Percentiles rank a stretch among this genome's conserved stretches.
Conservation (phyloP, 2,888 invertebrate species). For the Epinotia brunnichana region DNA sequence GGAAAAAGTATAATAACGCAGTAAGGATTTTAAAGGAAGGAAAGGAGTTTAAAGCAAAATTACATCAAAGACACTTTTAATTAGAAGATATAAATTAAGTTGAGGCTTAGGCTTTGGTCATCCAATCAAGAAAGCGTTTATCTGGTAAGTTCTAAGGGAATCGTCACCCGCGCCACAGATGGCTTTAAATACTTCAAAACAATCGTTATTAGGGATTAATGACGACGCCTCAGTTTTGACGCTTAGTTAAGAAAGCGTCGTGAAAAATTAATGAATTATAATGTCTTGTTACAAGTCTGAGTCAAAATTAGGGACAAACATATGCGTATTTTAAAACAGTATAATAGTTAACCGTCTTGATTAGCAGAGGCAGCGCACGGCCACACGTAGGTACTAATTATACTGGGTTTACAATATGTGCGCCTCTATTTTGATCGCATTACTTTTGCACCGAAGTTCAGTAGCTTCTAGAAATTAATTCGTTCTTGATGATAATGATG, state of each 20-base stretch:
- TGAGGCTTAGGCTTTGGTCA: conserved; percentile 47
- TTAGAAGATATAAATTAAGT: conserved; percentile 39
- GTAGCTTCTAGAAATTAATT: too few species aligned
- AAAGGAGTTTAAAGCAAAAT: conserved; percentile 9
- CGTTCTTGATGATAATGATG: too few species aligned
- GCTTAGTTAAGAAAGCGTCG: conserved; percentile 46
- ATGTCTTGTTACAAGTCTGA: background rate
- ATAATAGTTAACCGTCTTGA: too few species aligned
- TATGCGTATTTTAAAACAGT: too few species aligned
- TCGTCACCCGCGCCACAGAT: conserved; percentile 64
- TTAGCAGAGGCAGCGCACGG: too few species aligned
- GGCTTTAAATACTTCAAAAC: conserved; percentile 71
- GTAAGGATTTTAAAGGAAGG: conserved; percentile 5
- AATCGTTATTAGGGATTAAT: conserved; percentile 71
- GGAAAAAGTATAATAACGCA: conserved; percentile 8
- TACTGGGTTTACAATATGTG: too few species aligned
- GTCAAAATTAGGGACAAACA: too few species aligned
- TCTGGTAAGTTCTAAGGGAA: conserved; percentile 57
- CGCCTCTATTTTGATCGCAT: too few species aligned
- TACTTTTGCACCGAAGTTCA: too few species aligned
- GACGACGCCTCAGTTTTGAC: conserved; percentile 51
- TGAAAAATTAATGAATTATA: background rate
- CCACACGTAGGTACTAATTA: too few species aligned
- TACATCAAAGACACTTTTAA: conserved; percentile 25
- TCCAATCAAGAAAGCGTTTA: conserved; percentile 62